A percentile compares a stretch with the other conserved stretches of the same genome.
Evolutionary conservation across 2,888 invertebrate species (phyloP).

Genomic region (Teleogryllus oceanicus): DNA sequence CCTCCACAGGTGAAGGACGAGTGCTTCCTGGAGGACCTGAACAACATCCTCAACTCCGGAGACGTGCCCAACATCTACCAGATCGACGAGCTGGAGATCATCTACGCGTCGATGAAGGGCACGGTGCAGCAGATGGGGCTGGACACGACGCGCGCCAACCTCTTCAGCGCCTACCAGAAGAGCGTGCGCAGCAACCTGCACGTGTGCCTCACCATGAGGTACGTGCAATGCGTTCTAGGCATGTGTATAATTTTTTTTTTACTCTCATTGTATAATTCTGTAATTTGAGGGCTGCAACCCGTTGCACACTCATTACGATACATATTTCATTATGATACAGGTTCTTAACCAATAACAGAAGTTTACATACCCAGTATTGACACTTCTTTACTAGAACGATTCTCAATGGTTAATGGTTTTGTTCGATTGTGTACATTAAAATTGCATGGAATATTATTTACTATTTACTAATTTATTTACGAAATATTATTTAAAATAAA

Average conservation of each 20-base stretch:
- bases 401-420: too few relatives aligned
- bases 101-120: constrained; percentile 70
- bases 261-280: too few relatives aligned
- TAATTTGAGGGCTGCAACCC: too few relatives aligned
- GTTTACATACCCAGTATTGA: too few relatives aligned
- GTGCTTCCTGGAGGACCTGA: constrained; percentile 81
- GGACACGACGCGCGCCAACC: constrained; percentile 75
- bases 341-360: too few relatives aligned
- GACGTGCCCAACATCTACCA: constrained; percentile 87
- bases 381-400: too few relatives aligned
- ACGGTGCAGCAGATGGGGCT: constrained; percentile 70
- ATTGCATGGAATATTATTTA: too few relatives aligned
- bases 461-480: too few relatives aligned
- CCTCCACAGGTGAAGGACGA: constrained; percentile 73
- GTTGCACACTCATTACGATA: too few relatives aligned
- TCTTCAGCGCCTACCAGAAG: constrained; percentile 78
- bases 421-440: too few relatives aligned
- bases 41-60: constrained; percentile 82
- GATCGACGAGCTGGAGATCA: constrained; percentile 73
- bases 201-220: constrained; percentile 71
- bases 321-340: too few relatives aligned
- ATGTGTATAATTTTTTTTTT: background rate
- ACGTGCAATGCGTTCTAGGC: background rate
- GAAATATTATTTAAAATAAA: too few relatives aligned
- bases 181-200: constrained; percentile 78